Base-by-base conservation (phyloP, 2,888 invertebrate species). In the Muschampia staudingeri region DNA sequence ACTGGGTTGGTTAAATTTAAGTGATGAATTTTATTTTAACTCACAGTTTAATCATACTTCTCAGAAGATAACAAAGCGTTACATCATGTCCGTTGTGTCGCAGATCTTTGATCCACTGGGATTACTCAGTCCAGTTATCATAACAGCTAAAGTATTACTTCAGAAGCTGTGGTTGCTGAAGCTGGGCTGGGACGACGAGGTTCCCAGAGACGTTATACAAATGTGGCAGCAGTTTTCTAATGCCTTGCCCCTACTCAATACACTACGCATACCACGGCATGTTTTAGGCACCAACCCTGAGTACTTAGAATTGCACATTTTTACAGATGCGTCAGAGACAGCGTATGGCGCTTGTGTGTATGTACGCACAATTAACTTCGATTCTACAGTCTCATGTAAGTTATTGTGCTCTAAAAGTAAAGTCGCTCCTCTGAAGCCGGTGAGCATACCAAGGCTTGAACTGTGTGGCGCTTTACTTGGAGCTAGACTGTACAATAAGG, bases 21-120 rank as follows among this genome's bases (percentile, higher is more conserved):
- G 70, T 14, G 78, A 71, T n/a, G 78, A 70, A n/a, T 78, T 69
- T 48, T 69, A 78, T 52, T 52, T 71, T n/a, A 19, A 48, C n/a
- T 70, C 34, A 12, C 30, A 14, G 16, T 81, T 42, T 70, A 71
- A 72, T 76, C 78, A 70, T 71, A 82, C n/a, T 12, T 48, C 2
- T 77, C 86, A 12, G 71, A 87, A 11, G 19, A 30, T 71, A 14
- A 44, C 56, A 56, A 56, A 56, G 56, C 56, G 56, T 19, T 56
- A 19, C 16, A 56, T 56, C 2, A 56, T 56, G 71, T 84, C 86
- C 6, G 75, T 78, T 12, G 79, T 80, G 30, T 83, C 85, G 1
- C 78, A 86, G 69, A 81, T 89, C 2, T 88, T 85, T 65, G 89
- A 89, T 76, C 87, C 89, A 4, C 75, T 88, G 30, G 87, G 88